phyloP scores from a whole-genome alignment of 2,113 vertebrate genomes.

The Onychostoma macrolepis region DNA sequence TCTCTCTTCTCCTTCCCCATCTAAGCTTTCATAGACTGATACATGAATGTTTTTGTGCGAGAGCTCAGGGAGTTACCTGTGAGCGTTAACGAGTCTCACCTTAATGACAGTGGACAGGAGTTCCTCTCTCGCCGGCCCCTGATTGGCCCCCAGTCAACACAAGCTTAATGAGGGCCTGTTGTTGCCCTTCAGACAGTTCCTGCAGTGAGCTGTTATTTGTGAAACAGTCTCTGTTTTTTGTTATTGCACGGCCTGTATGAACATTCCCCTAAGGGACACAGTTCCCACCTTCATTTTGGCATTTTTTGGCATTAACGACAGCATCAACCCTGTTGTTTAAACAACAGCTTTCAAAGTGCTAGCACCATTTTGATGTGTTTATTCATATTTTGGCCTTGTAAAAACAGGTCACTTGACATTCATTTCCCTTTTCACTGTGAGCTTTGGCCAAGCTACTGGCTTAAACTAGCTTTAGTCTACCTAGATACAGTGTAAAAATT shows the following conservation, averaged over 20 bases:
- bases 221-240: constrained; percentile 60
- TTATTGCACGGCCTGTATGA: constrained; percentile 48
- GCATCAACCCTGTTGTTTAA: constrained; percentile 15
- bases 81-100: constrained; percentile 59
- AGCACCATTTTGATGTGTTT: constrained; percentile 7
- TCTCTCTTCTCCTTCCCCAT: constrained; percentile 1
- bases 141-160: constrained; percentile 53
- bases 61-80: constrained; percentile 58
- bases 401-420: background rate
- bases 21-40: background rate
- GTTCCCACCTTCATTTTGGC: constrained; percentile 17
- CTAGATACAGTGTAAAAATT: background rate
- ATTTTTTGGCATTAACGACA: constrained; percentile 35
- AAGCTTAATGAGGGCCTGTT: constrained; percentile 54
- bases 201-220: constrained; percentile 58
- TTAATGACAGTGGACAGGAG: constrained; percentile 58
- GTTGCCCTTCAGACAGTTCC: constrained; percentile 40
- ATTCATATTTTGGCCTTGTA: background rate
- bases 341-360: background rate
- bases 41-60: constrained; percentile 23
- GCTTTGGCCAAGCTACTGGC: background rate
- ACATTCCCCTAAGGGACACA: background rate
- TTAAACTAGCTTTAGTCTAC: background rate
- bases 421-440: background rate
- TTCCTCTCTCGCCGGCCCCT: constrained; percentile 47